Conservation (phyloP, 1,140 invertebrate species). For the Diuraphis noxia region DNA sequence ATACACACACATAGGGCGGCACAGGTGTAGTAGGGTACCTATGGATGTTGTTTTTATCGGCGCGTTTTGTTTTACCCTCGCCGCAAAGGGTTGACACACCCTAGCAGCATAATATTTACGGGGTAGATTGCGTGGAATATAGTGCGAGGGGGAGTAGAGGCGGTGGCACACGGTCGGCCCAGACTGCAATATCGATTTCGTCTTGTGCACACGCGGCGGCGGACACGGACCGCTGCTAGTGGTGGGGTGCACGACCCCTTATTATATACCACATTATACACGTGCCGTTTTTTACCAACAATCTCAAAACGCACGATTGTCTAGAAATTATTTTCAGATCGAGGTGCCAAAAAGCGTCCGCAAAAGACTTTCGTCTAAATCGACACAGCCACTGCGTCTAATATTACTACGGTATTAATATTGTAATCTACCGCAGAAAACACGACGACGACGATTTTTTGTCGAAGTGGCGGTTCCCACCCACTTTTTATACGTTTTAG, state of each 20-base stretch:
- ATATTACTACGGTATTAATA: not conserved
- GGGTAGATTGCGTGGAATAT: not conserved
- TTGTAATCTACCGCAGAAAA: not conserved
- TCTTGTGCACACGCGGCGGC: slow-evolving; percentile 14
- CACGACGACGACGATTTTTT: not conserved
- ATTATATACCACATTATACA: slow-evolving; percentile 32
- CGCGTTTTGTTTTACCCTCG: not conserved
- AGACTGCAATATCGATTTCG: slow-evolving; percentile 53
- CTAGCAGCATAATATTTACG: not conserved
- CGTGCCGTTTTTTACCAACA: slow-evolving; percentile 1
- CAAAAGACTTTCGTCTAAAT: not conserved
- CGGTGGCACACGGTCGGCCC: slow-evolving; percentile 47
- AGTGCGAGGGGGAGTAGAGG: not conserved
- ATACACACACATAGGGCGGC: not conserved
- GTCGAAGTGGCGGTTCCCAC: not conserved
- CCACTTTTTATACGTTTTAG: not conserved
- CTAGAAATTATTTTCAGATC: not conserved
- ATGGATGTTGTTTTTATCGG: not conserved
- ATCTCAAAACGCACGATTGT: not conserved
- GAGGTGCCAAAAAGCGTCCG: not conserved
- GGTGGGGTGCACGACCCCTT: slow-evolving; percentile 45
- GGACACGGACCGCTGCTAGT: not conserved
- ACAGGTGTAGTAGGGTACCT: slow-evolving; percentile 1
- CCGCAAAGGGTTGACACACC: slow-evolving; percentile 48
- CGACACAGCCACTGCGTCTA: not conserved